Percentiles rank a stretch among this genome's conserved stretches.
Evolutionary conservation across 2,797 vertebrate genomes (phyloP).

Genomic region (Neosilurus hyrtlii): DNA sequence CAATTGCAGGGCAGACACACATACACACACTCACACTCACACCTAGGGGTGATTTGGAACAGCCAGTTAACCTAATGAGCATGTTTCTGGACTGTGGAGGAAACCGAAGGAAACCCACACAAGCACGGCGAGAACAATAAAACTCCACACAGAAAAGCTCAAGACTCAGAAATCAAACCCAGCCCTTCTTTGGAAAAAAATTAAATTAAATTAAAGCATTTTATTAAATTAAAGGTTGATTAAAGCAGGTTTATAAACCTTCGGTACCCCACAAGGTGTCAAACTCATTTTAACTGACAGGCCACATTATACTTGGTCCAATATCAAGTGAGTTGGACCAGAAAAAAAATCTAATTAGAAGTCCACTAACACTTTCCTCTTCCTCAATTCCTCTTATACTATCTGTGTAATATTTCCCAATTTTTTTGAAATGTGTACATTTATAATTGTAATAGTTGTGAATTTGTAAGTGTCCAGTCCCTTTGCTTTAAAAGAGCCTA

Average conservation of each 20-base stretch:
- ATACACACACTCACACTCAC: too few species aligned
- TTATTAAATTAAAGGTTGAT: too few species aligned
- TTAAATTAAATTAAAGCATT: too few species aligned
- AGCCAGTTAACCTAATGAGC: too few species aligned
- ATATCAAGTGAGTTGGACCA: neutral
- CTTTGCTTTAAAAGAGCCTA: neutral
- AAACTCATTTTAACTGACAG: neutral
- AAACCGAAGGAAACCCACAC: too few species aligned
- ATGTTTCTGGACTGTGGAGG: too few species aligned
- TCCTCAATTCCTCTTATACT: neutral
- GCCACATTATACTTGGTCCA: neutral
- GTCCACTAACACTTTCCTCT: neutral
- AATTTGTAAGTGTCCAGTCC: neutral
- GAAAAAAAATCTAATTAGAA: neutral
- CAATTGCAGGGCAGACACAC: too few species aligned
- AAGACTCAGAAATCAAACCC: too few species aligned
- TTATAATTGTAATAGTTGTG: neutral
- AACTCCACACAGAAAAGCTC: too few species aligned
- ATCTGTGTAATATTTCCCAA: neutral
- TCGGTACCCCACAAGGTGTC: neutral
- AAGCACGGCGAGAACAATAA: too few species aligned
- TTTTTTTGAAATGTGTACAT: neutral
- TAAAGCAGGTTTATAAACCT: neutral
- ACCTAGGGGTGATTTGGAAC: too few species aligned
- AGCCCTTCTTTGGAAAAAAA: too few species aligned